Base-by-base conservation (phyloP, 2,888 invertebrate genomes). In the Philopedon plagiatum region DNA sequence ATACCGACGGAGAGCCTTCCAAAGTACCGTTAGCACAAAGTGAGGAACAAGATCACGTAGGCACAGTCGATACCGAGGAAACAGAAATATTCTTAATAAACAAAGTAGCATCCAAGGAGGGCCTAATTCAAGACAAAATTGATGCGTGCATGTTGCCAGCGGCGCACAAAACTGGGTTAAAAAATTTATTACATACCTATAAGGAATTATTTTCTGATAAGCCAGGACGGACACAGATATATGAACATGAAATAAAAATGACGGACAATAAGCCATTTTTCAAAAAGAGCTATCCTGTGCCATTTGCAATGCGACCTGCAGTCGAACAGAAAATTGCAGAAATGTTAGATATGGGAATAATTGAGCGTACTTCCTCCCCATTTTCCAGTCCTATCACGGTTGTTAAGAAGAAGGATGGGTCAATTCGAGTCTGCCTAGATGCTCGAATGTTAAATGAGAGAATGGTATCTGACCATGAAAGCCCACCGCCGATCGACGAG, bases 391-490 rank as follows among this genome's bases (percentile, higher is more conserved):
- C 74, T 4, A 41, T 71, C 54, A 63, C 64, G 0, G 63, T 63
- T 0, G 70, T 70, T 5, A 65, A 39, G 19, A 73, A 70, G 44
- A 73, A 61, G 29, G 65, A 73, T 32, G 64, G 60, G 1, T 23
- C 64, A 1, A 49, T 73, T 0, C 32, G 74, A 1, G 37, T 74
- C 9, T 74, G 74, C 21, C 46, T 74, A 1, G 71, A 74, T 39
- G 71, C 74, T 0, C 0, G 63, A 1, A 11, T 9, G 0, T 37
- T 73, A 29, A 73, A 70, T 58, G 73, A 73, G 9, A 56, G 74
- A 23, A 81, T 83, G 51, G 75, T 79, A 19, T 71, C 78, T 0
- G 81, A 83, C 61, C 73, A 78, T 5, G 81, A 82, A 44, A 67
- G 76, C 9, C 78, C 76, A n/a, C 46, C 51, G 8, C 71, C 73